Percentiles rank a stretch among this genome's conserved stretches.
phyloP scores from a whole-genome alignment of 2,113 vertebrate genomes.

The Thymallus thymallus region DNA sequence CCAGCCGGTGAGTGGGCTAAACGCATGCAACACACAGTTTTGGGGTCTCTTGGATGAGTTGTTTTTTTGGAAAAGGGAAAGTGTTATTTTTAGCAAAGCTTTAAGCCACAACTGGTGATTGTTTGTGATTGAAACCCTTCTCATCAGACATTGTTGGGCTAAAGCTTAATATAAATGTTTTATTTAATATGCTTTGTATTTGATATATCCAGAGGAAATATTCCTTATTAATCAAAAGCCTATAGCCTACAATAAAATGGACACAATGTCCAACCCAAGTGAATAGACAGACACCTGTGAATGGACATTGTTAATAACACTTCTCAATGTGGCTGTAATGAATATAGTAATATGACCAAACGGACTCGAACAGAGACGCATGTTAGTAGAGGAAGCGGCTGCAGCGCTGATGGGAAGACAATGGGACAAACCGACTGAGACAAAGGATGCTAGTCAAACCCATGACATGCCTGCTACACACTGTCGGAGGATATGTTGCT shows the following conservation, averaged over 20 bases:
- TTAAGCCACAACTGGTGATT: background rate
- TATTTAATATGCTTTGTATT: background rate
- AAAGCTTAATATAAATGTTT: too few relatives aligned
- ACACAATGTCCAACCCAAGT: background rate
- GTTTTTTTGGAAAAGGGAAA: too few relatives aligned
- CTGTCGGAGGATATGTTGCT: background rate
- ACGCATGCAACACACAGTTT: background rate
- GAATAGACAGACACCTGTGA: background rate
- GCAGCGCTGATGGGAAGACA: constrained; percentile 72
- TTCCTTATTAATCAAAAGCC: background rate
- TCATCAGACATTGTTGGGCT: too few relatives aligned
- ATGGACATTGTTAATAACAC: background rate
- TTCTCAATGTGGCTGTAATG: background rate
- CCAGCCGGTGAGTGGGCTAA: constrained; percentile 53
- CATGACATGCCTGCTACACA: background rate
- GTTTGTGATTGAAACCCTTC: background rate
- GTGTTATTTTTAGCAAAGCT: background rate
- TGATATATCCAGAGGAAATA: background rate
- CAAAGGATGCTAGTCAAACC: constrained; percentile 61
- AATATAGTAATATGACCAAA: background rate
- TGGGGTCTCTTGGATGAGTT: background rate
- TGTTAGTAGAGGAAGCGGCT: constrained; percentile 47
- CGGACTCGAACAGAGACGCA: background rate
- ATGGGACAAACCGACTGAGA: constrained; percentile 71
- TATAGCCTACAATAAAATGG: background rate